A percentile compares a stretch with the other conserved stretches of the same genome.
Evolutionary conservation across 2,797 vertebrate species (phyloP).

Genomic region (Garrulus glandarius): DNA sequence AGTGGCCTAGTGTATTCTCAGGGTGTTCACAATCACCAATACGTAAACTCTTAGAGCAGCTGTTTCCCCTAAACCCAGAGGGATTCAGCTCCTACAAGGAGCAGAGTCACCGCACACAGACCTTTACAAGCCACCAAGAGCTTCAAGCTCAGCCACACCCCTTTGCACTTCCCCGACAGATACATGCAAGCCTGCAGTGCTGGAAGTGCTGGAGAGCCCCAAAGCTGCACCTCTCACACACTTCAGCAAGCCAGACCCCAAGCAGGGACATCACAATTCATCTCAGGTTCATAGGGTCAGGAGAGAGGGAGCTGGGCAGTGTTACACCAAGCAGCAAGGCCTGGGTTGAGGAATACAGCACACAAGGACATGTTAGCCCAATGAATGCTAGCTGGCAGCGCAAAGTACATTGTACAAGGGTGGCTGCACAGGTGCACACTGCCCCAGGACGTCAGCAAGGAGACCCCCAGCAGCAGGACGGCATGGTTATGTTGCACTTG

Average conservation of each 20-base stretch:
- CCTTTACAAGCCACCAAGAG: not conserved
- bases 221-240: not conserved
- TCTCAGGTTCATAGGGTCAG: not conserved
- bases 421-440: not conserved
- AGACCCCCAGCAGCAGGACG: not conserved
- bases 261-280: not conserved
- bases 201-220: not conserved
- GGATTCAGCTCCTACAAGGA: not conserved
- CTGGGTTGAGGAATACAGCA: not conserved
- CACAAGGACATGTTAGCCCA: not conserved
- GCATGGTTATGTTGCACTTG: fast-evolving
- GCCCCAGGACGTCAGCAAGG: fast-evolving
- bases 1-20: not conserved
- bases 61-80: not conserved
- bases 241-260: not conserved
- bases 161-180: fast-evolving
- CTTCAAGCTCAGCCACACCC: not conserved
- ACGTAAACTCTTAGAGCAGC: not conserved
- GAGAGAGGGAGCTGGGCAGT: not conserved
- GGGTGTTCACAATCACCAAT: not conserved
- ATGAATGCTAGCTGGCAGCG: not conserved
- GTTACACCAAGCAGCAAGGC: not conserved
- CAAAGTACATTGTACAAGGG: not conserved
- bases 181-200: not conserved
- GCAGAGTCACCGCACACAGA: not conserved